These are phyloP conservation scores for Siniperca obscura DNA, from an alignment of 2,797 vertebrate species.

Conservation along the genomic window DNA sequence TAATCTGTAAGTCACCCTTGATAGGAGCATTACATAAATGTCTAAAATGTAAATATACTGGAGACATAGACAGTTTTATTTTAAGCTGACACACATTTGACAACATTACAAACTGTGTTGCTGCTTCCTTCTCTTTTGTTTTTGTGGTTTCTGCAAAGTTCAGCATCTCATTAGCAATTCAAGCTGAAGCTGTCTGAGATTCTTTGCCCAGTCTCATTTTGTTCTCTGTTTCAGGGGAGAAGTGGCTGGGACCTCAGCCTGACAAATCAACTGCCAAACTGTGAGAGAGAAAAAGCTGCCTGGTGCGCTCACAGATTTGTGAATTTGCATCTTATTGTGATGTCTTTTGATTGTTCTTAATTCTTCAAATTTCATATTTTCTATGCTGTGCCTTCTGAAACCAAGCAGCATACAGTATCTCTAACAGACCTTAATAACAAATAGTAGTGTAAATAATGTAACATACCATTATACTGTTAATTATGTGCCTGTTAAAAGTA, in stretches of 20 bases:
- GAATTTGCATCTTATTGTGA: neutral
- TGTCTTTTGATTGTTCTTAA: neutral
- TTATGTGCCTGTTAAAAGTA: conserved; percentile 29
- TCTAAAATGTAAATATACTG: neutral
- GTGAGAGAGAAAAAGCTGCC: conserved; percentile 59
- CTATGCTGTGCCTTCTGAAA: conserved; percentile 16
- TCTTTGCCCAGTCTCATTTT: neutral
- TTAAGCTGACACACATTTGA: neutral
- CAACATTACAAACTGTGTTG: neutral
- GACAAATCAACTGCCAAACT: conserved; percentile 67
- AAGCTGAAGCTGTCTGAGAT: neutral
- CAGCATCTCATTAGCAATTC: neutral
- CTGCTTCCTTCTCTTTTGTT: neutral
- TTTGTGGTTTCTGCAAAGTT: neutral
- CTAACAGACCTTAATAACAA: neutral
- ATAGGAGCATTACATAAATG: neutral
- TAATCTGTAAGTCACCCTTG: neutral
- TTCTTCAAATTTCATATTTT: neutral
- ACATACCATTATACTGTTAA: neutral
- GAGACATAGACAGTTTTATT: neutral
- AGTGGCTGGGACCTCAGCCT: conserved; percentile 92
- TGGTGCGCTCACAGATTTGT: neutral
- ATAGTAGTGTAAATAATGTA: conserved; percentile 13
- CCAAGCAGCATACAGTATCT: neutral
- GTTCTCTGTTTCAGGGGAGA: conserved; percentile 88